phyloP scores from a whole-genome alignment of 1,140 invertebrate species.

The Hylaeus anthracinus region DNA sequence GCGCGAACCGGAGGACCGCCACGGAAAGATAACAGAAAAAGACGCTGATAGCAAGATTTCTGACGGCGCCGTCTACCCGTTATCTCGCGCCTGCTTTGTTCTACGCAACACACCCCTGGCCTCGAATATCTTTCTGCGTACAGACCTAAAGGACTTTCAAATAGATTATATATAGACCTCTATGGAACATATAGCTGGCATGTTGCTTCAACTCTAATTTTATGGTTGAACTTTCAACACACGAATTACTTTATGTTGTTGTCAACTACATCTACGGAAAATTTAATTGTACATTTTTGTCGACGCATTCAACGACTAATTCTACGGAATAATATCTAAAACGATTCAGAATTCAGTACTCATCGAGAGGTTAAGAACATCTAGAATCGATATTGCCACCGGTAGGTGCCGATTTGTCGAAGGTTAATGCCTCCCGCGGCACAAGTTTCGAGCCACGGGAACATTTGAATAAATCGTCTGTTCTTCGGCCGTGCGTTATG shows the following conservation, averaged over 20 bases:
- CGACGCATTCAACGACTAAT: too few species aligned
- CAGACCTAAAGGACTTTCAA: too few species aligned
- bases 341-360: background rate
- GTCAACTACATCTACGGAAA: too few species aligned
- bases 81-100: slow-evolving; percentile 35
- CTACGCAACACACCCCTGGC: slow-evolving; percentile 7
- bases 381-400: background rate
- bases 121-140: slow-evolving; percentile 4
- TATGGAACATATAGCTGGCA: too few species aligned
- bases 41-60: slow-evolving; percentile 42
- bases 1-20: slow-evolving; percentile 12
- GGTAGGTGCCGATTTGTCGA: slow-evolving; percentile 7
- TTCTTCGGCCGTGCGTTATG: slow-evolving; percentile 9
- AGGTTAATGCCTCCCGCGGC: slow-evolving; percentile 30
- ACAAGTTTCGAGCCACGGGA: slow-evolving; percentile 27
- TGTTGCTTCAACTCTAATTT: too few species aligned
- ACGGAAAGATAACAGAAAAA: slow-evolving; percentile 30
- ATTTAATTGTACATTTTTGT: too few species aligned
- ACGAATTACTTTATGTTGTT: too few species aligned
- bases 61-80: slow-evolving; percentile 41
- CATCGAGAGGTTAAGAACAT: background rate
- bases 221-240: too few species aligned
- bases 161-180: too few species aligned
- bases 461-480: slow-evolving; percentile 47
- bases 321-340: too few species aligned